A percentile compares a stretch with the other conserved stretches of the same genome.
Evolutionary conservation across 2,797 vertebrate genomes (phyloP).

Genomic region (Enteromius afrohamiltoni): DNA sequence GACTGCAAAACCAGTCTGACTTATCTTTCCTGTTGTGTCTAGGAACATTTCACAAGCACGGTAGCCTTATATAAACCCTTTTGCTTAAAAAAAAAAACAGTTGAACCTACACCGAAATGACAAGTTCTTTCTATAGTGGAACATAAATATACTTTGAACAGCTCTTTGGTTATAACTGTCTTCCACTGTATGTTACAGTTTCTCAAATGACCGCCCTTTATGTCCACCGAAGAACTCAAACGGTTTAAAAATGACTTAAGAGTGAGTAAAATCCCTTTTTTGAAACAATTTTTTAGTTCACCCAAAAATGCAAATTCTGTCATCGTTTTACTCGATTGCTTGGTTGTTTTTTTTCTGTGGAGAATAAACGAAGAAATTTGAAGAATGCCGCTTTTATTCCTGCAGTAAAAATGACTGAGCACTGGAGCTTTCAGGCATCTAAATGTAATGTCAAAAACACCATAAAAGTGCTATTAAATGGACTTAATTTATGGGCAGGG

Average conservation of each 20-base stretch:
- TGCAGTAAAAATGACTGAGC: conserved; percentile 5
- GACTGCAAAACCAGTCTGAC: neutral
- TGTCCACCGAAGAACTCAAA: no score
- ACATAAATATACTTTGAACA: neutral
- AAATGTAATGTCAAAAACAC: neutral
- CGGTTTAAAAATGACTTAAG: no score
- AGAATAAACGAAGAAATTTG: neutral
- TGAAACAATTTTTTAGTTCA: neutral
- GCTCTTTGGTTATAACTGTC: no score
- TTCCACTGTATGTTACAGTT: no score
- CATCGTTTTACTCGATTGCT: neutral
- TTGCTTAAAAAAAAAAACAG: neutral
- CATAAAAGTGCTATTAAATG: neutral
- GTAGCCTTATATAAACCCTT: conserved; percentile 2
- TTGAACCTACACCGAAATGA: neutral
- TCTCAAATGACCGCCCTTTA: neutral
- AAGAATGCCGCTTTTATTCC: neutral
- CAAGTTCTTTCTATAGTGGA: neutral
- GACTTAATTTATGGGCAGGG: neutral
- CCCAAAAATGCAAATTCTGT: neutral
- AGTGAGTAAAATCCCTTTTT: neutral
- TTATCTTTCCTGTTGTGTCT: conserved; percentile 10
- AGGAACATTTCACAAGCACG: neutral
- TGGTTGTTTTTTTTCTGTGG: neutral
- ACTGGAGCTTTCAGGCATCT: neutral